Conservation (phyloP, 2,888 invertebrate genomes). For the Himalopsyche tibetana region DNA sequence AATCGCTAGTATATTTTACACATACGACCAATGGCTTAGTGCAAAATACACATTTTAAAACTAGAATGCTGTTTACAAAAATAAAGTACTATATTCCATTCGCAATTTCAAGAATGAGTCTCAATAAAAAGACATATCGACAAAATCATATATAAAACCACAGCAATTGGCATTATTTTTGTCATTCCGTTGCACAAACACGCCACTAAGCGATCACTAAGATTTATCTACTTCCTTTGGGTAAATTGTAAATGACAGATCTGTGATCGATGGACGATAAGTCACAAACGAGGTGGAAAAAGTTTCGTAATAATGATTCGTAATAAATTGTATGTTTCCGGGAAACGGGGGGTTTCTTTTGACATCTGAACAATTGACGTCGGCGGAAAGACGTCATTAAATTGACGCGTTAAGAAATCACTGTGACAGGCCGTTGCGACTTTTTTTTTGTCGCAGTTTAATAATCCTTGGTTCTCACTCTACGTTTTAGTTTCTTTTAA, state of each 20-base stretch:
- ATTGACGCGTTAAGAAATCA: conserved; percentile 22
- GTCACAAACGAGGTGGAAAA: background rate
- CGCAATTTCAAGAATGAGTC: too few relatives aligned
- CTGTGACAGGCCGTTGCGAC: background rate
- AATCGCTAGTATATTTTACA: too few relatives aligned
- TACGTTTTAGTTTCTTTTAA: background rate
- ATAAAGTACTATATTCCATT: too few relatives aligned
- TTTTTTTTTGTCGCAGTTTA: background rate
- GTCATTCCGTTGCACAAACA: background rate
- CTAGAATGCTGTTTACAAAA: too few relatives aligned
- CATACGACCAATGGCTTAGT: too few relatives aligned
- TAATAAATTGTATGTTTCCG: conserved; percentile 15
- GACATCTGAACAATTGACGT: conserved; percentile 5
- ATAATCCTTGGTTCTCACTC: background rate
- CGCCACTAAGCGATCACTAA: background rate
- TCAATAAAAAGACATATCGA: too few relatives aligned
- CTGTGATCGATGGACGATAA: background rate
- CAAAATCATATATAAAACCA: too few relatives aligned
- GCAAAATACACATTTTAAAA: too few relatives aligned
- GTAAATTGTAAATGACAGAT: conserved; percentile 1
- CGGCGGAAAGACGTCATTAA: background rate
- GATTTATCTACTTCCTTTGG: conserved; percentile 6
- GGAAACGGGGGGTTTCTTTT: conserved; percentile 26
- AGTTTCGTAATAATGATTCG: conserved; percentile 8
- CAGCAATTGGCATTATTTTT: too few relatives aligned